Base-by-base conservation (phyloP, 23 tunicate species). In the Diplosoma virens region DNA sequence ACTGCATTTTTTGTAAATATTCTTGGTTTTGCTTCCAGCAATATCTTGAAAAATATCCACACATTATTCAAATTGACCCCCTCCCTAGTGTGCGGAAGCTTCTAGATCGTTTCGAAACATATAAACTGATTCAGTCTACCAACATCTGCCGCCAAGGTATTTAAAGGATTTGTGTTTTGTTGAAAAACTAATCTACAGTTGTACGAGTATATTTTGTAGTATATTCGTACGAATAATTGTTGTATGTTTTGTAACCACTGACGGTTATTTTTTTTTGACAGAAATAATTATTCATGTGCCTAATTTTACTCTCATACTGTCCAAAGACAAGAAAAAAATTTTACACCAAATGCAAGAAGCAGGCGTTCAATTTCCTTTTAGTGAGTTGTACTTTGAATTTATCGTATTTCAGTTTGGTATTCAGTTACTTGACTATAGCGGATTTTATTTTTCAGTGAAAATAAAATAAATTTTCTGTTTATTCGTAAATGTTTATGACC, bases 71-170 rank as follows among this genome's bases (percentile, higher is more conserved):
- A 37, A 61, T 89, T 22, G 97, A 90, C 47, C 97, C 97, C 0
- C 78, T 90, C 54, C 68, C 54, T 9, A 84, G 90, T 60, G 72
- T 90, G n/a, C 32, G 79, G n/a, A 75, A 59, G 30, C 68, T 90
- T 7, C 37, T 90, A 23, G 81, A 79, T 67, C 81, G 97, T 54
- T 68, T 71, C 66, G 90, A 90, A 58, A 90, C 97, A 9, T 90
- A 90, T 84, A 79, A 64, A 25, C 41, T 79, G 2, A 84, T 90
- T 3, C 63, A 45, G 5, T 59, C 65, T 41, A 82, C 84, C 11
- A 82, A 83, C 0, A 58, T 88, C 21, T 88, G 80, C 34, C 16
- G 54, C 23, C 79, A 47, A 48, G 95, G 95, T 88, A 25, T 3
- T 11, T n/a, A 7, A 20, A 56, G 20, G 22, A 56, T 56, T 14